These are phyloP conservation scores for Chelonia mydas DNA, from an alignment of 2,797 vertebrate species.

Conservation along the genomic window DNA sequence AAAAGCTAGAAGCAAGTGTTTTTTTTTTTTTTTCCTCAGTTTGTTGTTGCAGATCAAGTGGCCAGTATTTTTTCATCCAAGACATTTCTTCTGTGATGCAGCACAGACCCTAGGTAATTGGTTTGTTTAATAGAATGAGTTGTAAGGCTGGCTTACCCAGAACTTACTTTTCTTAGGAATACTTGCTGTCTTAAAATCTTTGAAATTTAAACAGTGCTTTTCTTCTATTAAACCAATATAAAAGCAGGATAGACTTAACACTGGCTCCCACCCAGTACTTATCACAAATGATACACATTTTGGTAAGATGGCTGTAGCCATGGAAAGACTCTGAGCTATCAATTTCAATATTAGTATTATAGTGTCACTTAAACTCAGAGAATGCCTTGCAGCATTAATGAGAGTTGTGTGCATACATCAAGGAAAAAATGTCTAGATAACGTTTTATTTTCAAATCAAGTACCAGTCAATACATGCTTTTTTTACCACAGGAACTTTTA, in stretches of 20 bases:
- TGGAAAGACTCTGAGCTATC: fast-evolving
- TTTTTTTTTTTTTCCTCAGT: neutral
- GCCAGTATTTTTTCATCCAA: conserved; percentile 30
- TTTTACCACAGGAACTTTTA: neutral
- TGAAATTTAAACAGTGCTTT: neutral
- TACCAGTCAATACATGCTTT: neutral
- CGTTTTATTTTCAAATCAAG: neutral
- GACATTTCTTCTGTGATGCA: neutral
- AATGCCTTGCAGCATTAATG: neutral
- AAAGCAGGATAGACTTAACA: neutral
- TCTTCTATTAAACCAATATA: neutral
- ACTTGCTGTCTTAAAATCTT: neutral
- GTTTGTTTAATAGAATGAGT: neutral
- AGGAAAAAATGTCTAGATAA: neutral
- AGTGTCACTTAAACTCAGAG: neutral
- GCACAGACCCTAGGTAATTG: neutral
- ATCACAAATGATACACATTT: neutral
- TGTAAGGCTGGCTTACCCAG: neutral
- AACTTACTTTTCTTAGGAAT: neutral
- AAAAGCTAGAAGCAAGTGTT: neutral
- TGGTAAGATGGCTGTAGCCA: neutral
- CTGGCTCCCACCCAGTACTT: neutral
- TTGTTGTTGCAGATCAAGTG: neutral
- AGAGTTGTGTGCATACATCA: neutral
- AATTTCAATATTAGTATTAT: fast-evolving